phyloP scores from a whole-genome alignment of 35 echinoderm and acorn worm genomes.

The Ophiothrix spiculata region DNA sequence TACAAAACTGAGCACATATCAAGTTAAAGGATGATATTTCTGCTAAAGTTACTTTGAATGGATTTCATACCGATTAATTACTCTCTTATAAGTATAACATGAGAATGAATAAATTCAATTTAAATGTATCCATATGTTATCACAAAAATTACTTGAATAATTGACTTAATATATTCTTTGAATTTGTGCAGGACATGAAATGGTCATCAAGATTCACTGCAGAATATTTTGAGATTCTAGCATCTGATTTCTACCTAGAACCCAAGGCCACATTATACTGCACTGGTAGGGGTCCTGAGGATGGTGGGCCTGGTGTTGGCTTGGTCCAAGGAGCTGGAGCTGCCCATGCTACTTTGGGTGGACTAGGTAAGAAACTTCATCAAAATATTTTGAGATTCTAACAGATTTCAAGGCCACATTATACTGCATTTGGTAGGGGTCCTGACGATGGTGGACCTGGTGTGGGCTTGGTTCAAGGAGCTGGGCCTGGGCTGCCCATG shows the following conservation, averaged over 20 bases:
- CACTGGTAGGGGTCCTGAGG: slow-evolving; percentile 57
- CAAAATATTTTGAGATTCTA: slow-evolving; percentile 81
- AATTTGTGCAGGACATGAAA: slow-evolving; percentile 78
- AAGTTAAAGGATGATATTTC: no score
- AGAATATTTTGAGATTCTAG: slow-evolving; percentile 80
- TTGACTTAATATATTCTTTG: no score
- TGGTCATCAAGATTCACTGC: slow-evolving; percentile 74
- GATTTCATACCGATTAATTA: no score
- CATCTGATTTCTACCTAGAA: slow-evolving; percentile 75
- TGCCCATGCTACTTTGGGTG: slow-evolving; percentile 73
- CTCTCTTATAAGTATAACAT: no score
- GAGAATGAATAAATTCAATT: no score
- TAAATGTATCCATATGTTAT: no score
- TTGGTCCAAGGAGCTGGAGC: slow-evolving; percentile 48
- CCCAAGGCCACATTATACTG: slow-evolving; percentile 55
- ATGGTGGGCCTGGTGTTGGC: slow-evolving; percentile 49
- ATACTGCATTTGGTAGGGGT: slow-evolving; percentile 63
- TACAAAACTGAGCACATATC: no score
- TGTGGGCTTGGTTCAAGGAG: slow-evolving; percentile 9
- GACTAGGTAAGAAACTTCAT: slow-evolving; percentile 63
- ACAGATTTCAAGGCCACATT: slow-evolving; percentile 57
- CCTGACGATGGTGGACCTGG: slow-evolving; percentile 54
- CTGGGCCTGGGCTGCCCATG: slow-evolving; percentile 83
- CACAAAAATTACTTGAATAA: no score
- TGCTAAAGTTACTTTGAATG: no score